Evolutionary conservation across 2,888 invertebrate species (phyloP).

Genomic region (Drosophila glabriapex): DNA sequence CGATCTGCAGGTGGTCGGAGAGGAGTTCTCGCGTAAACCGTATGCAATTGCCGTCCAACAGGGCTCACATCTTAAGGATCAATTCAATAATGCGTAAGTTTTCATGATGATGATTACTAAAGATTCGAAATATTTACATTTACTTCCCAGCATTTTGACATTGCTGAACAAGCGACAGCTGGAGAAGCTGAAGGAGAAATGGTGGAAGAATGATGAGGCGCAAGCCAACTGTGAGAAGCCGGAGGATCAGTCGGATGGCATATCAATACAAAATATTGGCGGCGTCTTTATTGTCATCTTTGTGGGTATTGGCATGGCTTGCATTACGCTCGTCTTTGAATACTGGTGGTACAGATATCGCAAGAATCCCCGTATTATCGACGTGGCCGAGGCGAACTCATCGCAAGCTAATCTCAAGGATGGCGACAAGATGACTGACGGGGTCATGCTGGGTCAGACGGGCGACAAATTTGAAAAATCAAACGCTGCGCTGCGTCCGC

Average conservation of each 20-base stretch:
- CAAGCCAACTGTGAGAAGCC: slow-evolving; percentile 92
- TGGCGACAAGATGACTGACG: slow-evolving; percentile 79
- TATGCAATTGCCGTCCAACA: slow-evolving; percentile 99
- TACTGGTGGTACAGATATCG: slow-evolving; percentile 97
- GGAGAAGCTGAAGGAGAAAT: slow-evolving; percentile 97
- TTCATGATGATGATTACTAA: neutral
- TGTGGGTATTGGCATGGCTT: slow-evolving; percentile 96
- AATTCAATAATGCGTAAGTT: slow-evolving; percentile 96
- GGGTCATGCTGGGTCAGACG: slow-evolving; percentile 81
- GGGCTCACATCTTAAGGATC: slow-evolving; percentile 96
- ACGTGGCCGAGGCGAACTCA: slow-evolving; percentile 87
- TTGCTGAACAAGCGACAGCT: slow-evolving; percentile 96
- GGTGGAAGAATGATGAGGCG: slow-evolving; percentile 97
- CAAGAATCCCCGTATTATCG: slow-evolving; percentile 88
- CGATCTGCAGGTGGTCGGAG: slow-evolving; percentile 96
- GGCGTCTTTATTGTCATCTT: slow-evolving; percentile 99
- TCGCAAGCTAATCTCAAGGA: slow-evolving; percentile 51
- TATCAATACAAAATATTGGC: slow-evolving; percentile 98
- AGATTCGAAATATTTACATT: neutral
- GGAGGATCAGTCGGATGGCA: slow-evolving; percentile 97
- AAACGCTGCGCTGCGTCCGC: slow-evolving; percentile 82
- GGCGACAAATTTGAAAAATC: slow-evolving; percentile 83
- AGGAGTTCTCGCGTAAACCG: slow-evolving; percentile 98
- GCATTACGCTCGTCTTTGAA: slow-evolving; percentile 95
- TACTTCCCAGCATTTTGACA: slow-evolving; percentile 91